A percentile compares a stretch with the other conserved stretches of the same genome.
These are phyloP conservation scores for Harlomillsia oculata DNA, from an alignment of 1,140 invertebrate species.

Conservation along the genomic window DNA sequence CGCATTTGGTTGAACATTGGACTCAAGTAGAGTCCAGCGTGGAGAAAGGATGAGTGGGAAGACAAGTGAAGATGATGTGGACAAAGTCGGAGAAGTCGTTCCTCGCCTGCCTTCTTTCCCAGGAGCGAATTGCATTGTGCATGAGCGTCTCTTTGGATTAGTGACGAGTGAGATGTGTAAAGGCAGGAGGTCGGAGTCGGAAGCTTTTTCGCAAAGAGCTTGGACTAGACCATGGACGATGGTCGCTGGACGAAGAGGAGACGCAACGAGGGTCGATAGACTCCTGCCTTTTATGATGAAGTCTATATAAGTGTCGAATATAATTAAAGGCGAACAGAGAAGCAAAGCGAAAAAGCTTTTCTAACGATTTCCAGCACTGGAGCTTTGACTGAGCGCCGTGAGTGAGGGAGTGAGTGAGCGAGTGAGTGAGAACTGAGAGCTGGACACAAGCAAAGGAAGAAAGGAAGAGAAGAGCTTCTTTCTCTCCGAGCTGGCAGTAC, in stretches of 20 bases:
- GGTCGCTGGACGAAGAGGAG: background rate
- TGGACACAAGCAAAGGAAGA: no score
- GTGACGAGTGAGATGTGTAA: background rate
- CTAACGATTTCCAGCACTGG: constrained; percentile 18
- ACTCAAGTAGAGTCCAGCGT: no score
- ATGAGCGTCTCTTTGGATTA: constrained; percentile 25
- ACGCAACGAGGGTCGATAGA: constrained; percentile 21
- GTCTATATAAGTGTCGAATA: constrained; percentile 34
- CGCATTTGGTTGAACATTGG: constrained; percentile 2
- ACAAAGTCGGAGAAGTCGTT: background rate
- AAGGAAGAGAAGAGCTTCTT: no score
- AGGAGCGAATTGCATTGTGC: constrained; percentile 20
- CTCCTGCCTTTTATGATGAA: constrained; percentile 31
- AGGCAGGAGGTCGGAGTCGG: background rate
- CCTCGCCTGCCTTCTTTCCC: no score
- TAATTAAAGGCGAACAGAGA: constrained; percentile 32
- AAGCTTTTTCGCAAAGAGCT: background rate
- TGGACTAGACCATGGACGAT: background rate
- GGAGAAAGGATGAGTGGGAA: constrained; percentile 22
- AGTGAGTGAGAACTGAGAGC: no score
- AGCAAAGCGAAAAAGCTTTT: constrained; percentile 27
- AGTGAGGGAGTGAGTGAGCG: no score
- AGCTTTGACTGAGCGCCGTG: no score
- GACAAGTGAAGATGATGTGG: constrained; percentile 22
- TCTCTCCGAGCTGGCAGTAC: no score